These are phyloP conservation scores for Stigmatopora argus DNA, from an alignment of 2,113 vertebrate genomes.

Conservation along the genomic window DNA sequence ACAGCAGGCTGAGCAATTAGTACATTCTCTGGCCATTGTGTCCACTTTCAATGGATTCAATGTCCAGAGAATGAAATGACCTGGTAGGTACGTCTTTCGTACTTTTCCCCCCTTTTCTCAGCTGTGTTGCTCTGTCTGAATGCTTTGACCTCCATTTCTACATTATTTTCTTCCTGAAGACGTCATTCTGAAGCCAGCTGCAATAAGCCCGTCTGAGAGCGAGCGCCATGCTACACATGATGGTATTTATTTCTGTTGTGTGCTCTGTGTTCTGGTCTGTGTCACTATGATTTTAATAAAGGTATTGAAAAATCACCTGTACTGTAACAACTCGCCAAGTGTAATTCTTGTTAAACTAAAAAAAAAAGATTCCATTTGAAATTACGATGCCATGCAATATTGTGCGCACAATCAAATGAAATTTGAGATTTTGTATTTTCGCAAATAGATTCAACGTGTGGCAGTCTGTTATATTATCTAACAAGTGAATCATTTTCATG, in stretches of 20 bases:
- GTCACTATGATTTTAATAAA: conserved; percentile 76
- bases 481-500: too few relatives aligned
- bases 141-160: conserved; percentile 67
- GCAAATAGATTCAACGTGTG: too few relatives aligned
- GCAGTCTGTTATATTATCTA: too few relatives aligned
- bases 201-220: conserved; percentile 71
- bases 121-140: conserved; percentile 55
- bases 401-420: background rate
- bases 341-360: background rate
- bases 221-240: conserved; percentile 67
- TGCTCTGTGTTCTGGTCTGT: conserved; percentile 71
- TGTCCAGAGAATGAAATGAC: too few relatives aligned
- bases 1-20: conserved; percentile 47
- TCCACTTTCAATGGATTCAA: too few relatives aligned
- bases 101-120: conserved; percentile 24
- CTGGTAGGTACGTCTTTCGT: too few relatives aligned
- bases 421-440: too few relatives aligned
- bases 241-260: conserved; percentile 76
- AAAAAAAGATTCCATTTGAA: too few relatives aligned
- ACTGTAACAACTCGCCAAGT: background rate
- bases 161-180: conserved; percentile 60
- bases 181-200: conserved; percentile 66
- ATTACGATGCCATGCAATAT: too few relatives aligned
- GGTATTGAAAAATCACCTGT: conserved; percentile 45
- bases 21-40: conserved; percentile 17